Evolutionary conservation across 2,113 vertebrate species (phyloP), one percentile per base, ranked within the genome.

Genomic region (Pelvicachromis taeniatus): DNA sequence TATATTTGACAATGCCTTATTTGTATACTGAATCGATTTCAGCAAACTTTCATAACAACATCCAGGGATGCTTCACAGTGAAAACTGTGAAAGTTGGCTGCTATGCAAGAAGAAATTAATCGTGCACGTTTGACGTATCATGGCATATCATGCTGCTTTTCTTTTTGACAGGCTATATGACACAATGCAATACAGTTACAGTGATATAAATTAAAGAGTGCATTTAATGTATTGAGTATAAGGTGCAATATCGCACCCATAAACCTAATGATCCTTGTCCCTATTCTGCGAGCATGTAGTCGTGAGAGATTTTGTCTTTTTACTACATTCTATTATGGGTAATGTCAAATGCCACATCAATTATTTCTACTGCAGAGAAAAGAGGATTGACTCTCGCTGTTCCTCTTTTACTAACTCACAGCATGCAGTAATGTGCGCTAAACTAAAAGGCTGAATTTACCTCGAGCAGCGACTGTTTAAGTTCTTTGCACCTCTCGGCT

Each of bases 311-410:
- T 50, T 68, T 73, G 61, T 55, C 23, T 56, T 78, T 92, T 88
- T 55, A 75, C 23, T 63, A 16, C 48, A 38, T 56, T 79, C 78
- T 80, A 29, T 54, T 77, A 53, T 29, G 59, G 75, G 77, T 33
- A 77, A 90, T 84, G 63, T 52, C 85, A 91, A 92, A 93, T 88
- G 84, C 70, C 80, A 88, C 87, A 92, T 83, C 54, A 80, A 93
- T 87, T 53, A 87, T 89, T 92, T 88, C 77, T 84, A 10, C 53
- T 75, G 80, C 58, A 75, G 82, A 88, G 84, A 87, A 89, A 84
- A 90, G 87, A 78, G 77, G 80, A 83, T 48, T 70, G 83, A 59
- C 68, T 81, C 80, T 89, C 8, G 80, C 83, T 89, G 84, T 86
- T 89, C 40, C 87, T 88, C 85, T 91, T 84, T 88, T 54, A 50